Conservation (phyloP, 1,140 invertebrate species). For the Drosophila prosaltans region DNA sequence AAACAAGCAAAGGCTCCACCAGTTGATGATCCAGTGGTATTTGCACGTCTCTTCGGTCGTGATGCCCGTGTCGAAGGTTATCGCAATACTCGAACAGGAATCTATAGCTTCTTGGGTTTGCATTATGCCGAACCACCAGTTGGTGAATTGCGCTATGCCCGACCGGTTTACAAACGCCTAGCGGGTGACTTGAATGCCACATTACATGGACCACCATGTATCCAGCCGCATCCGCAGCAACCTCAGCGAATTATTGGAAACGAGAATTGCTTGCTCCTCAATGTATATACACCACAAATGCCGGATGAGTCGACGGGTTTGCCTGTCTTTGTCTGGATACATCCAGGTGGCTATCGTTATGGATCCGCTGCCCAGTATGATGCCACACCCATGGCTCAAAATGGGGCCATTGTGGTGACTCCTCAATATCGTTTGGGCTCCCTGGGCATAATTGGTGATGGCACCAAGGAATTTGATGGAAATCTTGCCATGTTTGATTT, state of each 20-base stretch:
- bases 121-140: slow-evolving; percentile 88
- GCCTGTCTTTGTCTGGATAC: slow-evolving; percentile 87
- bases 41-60: slow-evolving; percentile 84
- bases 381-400: slow-evolving; percentile 85
- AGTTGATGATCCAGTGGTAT: slow-evolving; percentile 86
- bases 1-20: slow-evolving; percentile 84
- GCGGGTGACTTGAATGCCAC: slow-evolving; percentile 85
- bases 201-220: slow-evolving; percentile 84
- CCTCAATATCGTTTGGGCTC: slow-evolving; percentile 92
- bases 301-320: slow-evolving; percentile 84
- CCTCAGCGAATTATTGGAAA: slow-evolving; percentile 83
- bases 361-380: slow-evolving; percentile 88
- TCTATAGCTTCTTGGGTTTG: slow-evolving; percentile 88
- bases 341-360: slow-evolving; percentile 86
- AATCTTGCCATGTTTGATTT: slow-evolving; percentile 90
- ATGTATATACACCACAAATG: slow-evolving; percentile 89
- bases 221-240: slow-evolving; percentile 84
- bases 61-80: slow-evolving; percentile 84
- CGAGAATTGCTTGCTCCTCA: slow-evolving; percentile 91
- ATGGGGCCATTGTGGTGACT: slow-evolving; percentile 89
- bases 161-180: slow-evolving; percentile 84
- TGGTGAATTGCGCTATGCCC: slow-evolving; percentile 85
- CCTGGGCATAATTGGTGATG: slow-evolving; percentile 89
- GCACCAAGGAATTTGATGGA: slow-evolving; percentile 87
- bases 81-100: slow-evolving; percentile 83